A percentile compares a stretch with the other conserved stretches of the same genome.
Conservation (phyloP, 2,797 vertebrate genomes). For the Lerista edwardsae region DNA sequence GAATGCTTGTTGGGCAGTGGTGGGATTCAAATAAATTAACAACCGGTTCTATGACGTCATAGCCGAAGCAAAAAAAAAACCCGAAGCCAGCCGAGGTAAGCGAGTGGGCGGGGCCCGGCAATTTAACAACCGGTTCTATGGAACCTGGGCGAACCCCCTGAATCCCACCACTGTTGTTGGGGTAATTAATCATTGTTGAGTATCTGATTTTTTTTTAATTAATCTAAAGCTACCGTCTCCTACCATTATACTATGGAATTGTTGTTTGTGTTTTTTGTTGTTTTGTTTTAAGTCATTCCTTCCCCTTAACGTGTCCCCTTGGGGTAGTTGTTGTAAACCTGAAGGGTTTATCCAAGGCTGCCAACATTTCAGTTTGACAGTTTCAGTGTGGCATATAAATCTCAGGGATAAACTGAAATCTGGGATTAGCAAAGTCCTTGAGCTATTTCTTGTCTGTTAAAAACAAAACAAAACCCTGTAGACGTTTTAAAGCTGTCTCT, state of each 20-base stretch:
- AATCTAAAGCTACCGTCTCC: conserved; percentile 27
- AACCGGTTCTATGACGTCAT: too few relatives aligned
- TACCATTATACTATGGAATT: conserved; percentile 20
- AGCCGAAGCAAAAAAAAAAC: too few relatives aligned
- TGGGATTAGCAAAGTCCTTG: conserved; percentile 48
- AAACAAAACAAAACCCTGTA: conserved; percentile 11
- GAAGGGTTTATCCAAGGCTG: conserved; percentile 58
- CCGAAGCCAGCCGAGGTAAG: too few relatives aligned
- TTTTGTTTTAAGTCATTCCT: conserved; percentile 28
- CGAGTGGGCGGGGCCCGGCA: too few relatives aligned
- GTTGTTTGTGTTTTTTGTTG: not conserved
- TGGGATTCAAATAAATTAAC: too few relatives aligned
- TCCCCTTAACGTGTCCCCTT: conserved; percentile 47
- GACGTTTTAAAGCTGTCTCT: conserved; percentile 34
- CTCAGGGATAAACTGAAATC: conserved; percentile 49
- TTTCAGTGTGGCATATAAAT: conserved; percentile 59
- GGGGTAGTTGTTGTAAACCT: conserved; percentile 56
- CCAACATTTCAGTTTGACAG: conserved; percentile 50
- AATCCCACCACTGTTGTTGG: too few relatives aligned
- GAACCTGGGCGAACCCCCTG: too few relatives aligned
- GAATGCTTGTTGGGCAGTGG: not conserved
- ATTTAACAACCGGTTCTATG: too few relatives aligned
- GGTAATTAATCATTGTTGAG: conserved; percentile 17
- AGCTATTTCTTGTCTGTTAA: conserved; percentile 26
- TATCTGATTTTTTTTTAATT: not conserved